Evolutionary conservation across 2,113 vertebrate species (phyloP), one percentile per base, ranked within the genome.

Genomic region (Nansenia antarctica): DNA sequence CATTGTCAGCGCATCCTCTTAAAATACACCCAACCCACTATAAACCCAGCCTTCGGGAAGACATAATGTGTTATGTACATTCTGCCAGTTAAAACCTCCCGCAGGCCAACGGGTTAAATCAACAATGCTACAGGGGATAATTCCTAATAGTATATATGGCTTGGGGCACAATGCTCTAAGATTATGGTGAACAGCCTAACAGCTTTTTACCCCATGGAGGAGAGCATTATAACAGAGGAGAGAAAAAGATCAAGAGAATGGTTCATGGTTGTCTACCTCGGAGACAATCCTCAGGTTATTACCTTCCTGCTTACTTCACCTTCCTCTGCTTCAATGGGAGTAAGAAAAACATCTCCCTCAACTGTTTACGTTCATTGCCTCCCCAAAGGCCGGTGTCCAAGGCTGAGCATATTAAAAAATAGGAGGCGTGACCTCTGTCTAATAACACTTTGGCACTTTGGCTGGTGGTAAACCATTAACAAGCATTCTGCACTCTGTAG

Each of bases 41-140:
- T 80, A 87, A 89, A 82, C 76, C 34, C 45, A 34, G 76, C 70
- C 72, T 72, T 72, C 68, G 79, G 55, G 77, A 81, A 68, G 80
- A 80, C 34, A 71, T 79, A 77, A 86, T 86, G 77, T 81, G 86
- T 88, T 85, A 88, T 86, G 82, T 81, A 89, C 79, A 30, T 79
- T 69, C 66, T 77, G 70, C 69, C 69, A 69, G 75, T 72, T 70
- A 66, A 71, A 87, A 74, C 53, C 72, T 75, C 42, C 22, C 52
- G 70, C 58, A 57, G 65, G 78, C 71, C 79, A 64, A 76, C 74
- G 71, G 71, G 67, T 63, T 80, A 24, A 77, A 69, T 53, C 58
- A 59, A 75, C 70, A 31, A 54, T 71, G 55, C 39, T 65, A 65
- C 1, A 8, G 54, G 7, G 27, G 61, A 67, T 32, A 8, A 58